A percentile compares a stretch with the other conserved stretches of the same genome.
These are phyloP conservation scores for Mustelus asterias DNA, from an alignment of 2,113 vertebrate species.

Conservation along the genomic window DNA sequence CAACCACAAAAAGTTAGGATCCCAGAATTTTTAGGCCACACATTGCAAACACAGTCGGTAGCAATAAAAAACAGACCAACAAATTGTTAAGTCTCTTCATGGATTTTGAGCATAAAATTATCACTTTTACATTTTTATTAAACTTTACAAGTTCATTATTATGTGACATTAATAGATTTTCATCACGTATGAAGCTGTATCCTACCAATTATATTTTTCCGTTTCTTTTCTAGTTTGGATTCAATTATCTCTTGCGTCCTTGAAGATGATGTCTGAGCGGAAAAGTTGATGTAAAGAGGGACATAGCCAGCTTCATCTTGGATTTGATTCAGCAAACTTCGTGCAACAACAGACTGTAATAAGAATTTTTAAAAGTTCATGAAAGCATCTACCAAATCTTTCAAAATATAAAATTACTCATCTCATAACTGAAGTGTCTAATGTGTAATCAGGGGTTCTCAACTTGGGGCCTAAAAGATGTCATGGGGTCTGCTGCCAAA, in stretches of 20 bases:
- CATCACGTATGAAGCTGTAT: background rate
- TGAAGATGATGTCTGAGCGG: constrained; percentile 69
- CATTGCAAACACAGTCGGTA: no score
- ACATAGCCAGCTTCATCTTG: constrained; percentile 67
- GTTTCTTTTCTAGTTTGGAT: constrained; percentile 75
- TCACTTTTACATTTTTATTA: background rate
- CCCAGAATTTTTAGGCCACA: background rate
- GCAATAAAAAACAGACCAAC: background rate
- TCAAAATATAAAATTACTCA: constrained; percentile 29
- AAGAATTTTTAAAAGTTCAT: constrained; percentile 25
- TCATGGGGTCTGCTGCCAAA: background rate
- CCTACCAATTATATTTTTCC: constrained; percentile 69
- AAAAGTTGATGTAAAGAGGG: constrained; percentile 74
- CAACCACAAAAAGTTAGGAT: background rate
- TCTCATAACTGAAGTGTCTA: background rate
- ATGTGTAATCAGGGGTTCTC: background rate
- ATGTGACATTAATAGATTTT: background rate
- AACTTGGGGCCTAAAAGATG: no score
- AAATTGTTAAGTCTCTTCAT: background rate
- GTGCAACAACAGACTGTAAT: constrained; percentile 68
- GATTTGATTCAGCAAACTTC: constrained; percentile 63
- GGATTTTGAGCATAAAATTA: background rate
- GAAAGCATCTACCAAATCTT: background rate
- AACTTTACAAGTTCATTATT: background rate
- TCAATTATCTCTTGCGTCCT: constrained; percentile 77